A percentile compares a stretch with the other conserved stretches of the same genome.
Evolutionary conservation across 1,140 invertebrate genomes (phyloP).

Genomic region (Drosophila punjabiensis): DNA sequence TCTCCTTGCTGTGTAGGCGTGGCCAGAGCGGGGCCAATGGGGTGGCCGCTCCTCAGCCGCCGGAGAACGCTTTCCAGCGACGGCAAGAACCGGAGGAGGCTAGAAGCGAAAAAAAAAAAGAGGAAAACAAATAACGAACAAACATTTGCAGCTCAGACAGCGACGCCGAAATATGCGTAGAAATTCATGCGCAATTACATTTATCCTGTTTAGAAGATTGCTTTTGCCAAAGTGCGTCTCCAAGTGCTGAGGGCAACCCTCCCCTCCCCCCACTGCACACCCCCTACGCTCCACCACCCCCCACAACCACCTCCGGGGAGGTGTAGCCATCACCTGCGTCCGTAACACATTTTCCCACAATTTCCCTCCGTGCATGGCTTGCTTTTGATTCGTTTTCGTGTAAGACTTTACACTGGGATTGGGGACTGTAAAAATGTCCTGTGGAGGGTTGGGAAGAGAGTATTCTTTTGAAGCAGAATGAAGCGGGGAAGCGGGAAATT

Average conservation of each 20-base stretch:
- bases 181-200: constrained; percentile 86
- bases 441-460: background rate
- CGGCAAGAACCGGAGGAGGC: constrained; percentile 39
- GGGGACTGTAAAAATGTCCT: constrained; percentile 22
- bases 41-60: constrained; percentile 30
- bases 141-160: constrained; percentile 69
- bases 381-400: constrained; percentile 81
- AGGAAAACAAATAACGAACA: constrained; percentile 39
- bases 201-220: constrained; percentile 85
- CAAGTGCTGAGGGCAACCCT: constrained; percentile 67
- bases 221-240: constrained; percentile 80
- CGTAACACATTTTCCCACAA: constrained; percentile 69
- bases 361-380: constrained; percentile 76
- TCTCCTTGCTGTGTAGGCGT: constrained; percentile 54
- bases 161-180: constrained; percentile 79
- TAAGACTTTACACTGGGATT: constrained; percentile 44
- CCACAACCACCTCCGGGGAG: background rate
- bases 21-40: constrained; percentile 61
- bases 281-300: constrained; percentile 15
- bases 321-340: constrained; percentile 35
- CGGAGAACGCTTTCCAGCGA: constrained; percentile 47
- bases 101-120: constrained; percentile 9
- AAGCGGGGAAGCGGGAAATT: background rate
- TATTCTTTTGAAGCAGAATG: background rate
- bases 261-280: constrained; percentile 20